A percentile compares a stretch with the other conserved stretches of the same genome.
These are phyloP conservation scores for Athripsodes cinereus DNA, from an alignment of 2,888 invertebrate species.

Conservation along the genomic window DNA sequence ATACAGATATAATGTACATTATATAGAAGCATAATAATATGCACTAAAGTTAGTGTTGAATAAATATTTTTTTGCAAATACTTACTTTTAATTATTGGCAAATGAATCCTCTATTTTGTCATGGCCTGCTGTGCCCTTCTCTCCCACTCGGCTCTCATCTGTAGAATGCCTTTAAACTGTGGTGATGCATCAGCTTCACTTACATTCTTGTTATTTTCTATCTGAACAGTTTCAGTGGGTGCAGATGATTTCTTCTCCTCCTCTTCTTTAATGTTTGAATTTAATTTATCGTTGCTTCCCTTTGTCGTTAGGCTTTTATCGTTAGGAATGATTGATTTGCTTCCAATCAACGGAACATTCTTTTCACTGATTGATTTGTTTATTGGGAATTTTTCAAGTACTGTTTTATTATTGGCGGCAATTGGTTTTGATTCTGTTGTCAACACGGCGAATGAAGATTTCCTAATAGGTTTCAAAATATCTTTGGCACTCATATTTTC, in stretches of 20 bases:
- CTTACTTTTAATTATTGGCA: not conserved
- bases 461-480: conserved; percentile 33
- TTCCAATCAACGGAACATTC: not conserved
- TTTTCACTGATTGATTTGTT: conserved; percentile 8
- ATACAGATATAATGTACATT: too few relatives aligned
- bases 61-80: not conserved
- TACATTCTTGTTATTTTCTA: conserved; percentile 36
- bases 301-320: conserved; percentile 32
- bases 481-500: conserved; percentile 30
- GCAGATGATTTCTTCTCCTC: conserved; percentile 30
- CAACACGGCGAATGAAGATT: conserved; percentile 30
- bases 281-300: not conserved
- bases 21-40: too few relatives aligned
- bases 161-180: conserved; percentile 66
- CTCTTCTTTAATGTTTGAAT: conserved; percentile 27
- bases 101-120: conserved; percentile 44
- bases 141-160: conserved; percentile 73
- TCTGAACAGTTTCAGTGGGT: not conserved
- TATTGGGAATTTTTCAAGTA: conserved; percentile 11
- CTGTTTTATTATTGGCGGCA: conserved; percentile 9
- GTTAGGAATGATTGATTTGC: conserved; percentile 29
- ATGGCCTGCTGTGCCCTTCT: conserved; percentile 66
- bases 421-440: conserved; percentile 34
- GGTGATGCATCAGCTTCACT: conserved; percentile 44
- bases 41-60: not conserved